phyloP scores from a whole-genome alignment of 2,113 vertebrate species.

The Anguilla rostrata region DNA sequence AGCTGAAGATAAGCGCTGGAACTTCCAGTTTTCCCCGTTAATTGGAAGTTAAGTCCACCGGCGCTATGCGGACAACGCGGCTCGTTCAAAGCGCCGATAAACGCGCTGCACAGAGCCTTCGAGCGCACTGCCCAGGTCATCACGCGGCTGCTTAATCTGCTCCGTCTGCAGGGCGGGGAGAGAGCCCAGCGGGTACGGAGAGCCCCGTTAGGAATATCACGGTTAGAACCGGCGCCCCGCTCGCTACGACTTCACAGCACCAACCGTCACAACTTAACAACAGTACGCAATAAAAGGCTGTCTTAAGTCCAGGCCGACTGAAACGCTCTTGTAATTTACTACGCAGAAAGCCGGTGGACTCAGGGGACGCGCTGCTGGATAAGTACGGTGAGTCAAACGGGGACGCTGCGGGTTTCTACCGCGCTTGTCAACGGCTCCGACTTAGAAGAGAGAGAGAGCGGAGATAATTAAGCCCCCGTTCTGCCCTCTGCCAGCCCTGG shows the following conservation, averaged over 20 bases:
- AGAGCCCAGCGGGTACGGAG: background rate
- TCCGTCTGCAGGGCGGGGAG: background rate
- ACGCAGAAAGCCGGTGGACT: background rate
- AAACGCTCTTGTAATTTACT: background rate
- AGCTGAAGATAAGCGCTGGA: slow-evolving; percentile 24
- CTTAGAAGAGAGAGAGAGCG: background rate
- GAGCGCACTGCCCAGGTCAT: slow-evolving; percentile 41
- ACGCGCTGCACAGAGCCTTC: slow-evolving; percentile 52
- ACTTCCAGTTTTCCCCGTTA: background rate
- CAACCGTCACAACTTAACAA: background rate
- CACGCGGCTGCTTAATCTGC: slow-evolving; percentile 33
- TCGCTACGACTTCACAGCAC: background rate
- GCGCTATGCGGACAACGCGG: slow-evolving; percentile 18
- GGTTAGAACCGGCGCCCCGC: background rate
- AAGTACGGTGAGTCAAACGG: background rate
- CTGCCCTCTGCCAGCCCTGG: background rate
- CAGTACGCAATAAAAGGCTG: background rate
- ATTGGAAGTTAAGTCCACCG: background rate
- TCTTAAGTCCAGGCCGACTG: background rate
- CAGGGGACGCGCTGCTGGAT: background rate
- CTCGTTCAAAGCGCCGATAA: slow-evolving; percentile 58
- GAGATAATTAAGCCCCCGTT: background rate
- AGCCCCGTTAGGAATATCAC: background rate
- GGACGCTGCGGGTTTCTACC: background rate
- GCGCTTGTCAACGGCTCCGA: background rate